Evolutionary conservation across 2,113 vertebrate genomes (phyloP), one percentile per base, ranked within the genome.

Genomic region (Podilymbus podiceps): DNA sequence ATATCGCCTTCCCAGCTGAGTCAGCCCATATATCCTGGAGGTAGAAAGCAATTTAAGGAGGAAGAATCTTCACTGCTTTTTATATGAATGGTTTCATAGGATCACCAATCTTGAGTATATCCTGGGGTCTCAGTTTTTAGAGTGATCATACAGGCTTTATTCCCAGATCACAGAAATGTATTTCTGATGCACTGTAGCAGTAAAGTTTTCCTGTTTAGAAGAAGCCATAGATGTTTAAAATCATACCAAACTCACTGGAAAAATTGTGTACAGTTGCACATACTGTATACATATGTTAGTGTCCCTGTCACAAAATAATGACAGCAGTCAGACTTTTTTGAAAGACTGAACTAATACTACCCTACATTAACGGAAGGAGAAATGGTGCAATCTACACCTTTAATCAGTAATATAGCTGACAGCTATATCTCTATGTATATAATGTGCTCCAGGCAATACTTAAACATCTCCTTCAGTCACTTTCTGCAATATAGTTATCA

Each of bases 1-100:
- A 47, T 91, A 90, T 66, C n/a, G 55, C 33, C 47, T 89, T n/a
- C 42, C 11, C n/a, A 85, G 63, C 50, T 90, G 81, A 97, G n/a
- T 78, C 68, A 82, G 74, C 58, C 53, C 4, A 9, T 77, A 60
- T 77, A 69, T 52, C 79, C 82, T 85, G 72, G 35, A 88, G 91
- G 52, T 77, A 85, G 85, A 56, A 96, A 94, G 22, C 52, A 91
- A 83, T 80, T 71, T 44, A 72, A 91, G 28, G 55, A 85, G 92
- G 55, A 17, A 82, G 56, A 85, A 73, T 91, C 63, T 63, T 85
- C 85, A 77, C n/a, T 55, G 30, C 5, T 88, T 80, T 73, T 85
- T 38, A n/a, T 80, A 63, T 35, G 18, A 94, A 18, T 47, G 89
- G 33, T 91, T 96, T 82, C 74, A 60, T n/a, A 82, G 46, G 24